Percentiles rank a stretch among this genome's conserved stretches.
Conservation (phyloP, 2,888 invertebrate genomes). For the Caprella mutica region DNA sequence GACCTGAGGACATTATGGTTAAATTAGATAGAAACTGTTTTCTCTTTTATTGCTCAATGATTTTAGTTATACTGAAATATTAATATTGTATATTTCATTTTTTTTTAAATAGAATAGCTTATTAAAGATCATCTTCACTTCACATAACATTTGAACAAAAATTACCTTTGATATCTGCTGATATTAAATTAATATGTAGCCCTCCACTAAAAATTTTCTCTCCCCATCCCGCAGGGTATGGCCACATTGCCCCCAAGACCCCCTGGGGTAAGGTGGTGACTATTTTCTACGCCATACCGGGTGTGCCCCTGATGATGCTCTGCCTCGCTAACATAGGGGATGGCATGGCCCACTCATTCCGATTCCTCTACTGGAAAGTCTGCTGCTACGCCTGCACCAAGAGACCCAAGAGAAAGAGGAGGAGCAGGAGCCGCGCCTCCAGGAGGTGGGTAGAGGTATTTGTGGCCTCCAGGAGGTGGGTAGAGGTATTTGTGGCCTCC, state of each 20-base stretch:
- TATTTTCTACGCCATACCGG: slow-evolving; percentile 88
- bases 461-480: too few relatives aligned
- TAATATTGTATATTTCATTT: too few relatives aligned
- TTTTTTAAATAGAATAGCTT: too few relatives aligned
- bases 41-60: too few relatives aligned
- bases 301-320: slow-evolving; percentile 83
- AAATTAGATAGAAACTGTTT: too few relatives aligned
- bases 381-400: slow-evolving; percentile 82
- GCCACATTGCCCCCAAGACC: slow-evolving; percentile 88
- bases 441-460: too few relatives aligned
- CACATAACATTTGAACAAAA: too few relatives aligned
- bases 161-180: neutral
- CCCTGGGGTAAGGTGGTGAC: slow-evolving; percentile 86
- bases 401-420: slow-evolving; percentile 49
- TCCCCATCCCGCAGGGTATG: slow-evolving; percentile 63
- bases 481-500: too few relatives aligned
- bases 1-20: too few relatives aligned
- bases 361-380: slow-evolving; percentile 78
- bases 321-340: slow-evolving; percentile 89
- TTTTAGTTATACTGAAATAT: too few relatives aligned
- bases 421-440: slow-evolving; percentile 15
- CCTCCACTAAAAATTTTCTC: too few relatives aligned
- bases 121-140: too few relatives aligned
- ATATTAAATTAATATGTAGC: neutral
- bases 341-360: slow-evolving; percentile 84